Percentiles rank a stretch among this genome's conserved stretches.
These are phyloP conservation scores for Channa striata DNA, from an alignment of 2,797 vertebrate genomes.

Conservation along the genomic window DNA sequence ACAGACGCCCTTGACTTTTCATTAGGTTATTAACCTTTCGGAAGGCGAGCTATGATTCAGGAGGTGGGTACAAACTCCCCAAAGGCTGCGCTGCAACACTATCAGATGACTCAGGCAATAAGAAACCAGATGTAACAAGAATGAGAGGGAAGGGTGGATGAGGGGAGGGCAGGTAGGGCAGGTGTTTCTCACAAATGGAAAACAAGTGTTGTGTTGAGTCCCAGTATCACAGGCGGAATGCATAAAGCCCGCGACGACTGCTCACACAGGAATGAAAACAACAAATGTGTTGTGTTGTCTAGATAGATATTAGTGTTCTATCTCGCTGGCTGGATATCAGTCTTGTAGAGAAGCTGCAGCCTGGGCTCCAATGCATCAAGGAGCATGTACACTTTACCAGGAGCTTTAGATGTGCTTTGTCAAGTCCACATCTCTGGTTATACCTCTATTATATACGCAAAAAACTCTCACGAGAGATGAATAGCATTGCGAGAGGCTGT, in stretches of 20 bases:
- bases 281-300: conserved; percentile 33
- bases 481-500: neutral
- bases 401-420: conserved; percentile 12
- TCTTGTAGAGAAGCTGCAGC: conserved; percentile 20
- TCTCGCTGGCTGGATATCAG: conserved; percentile 40
- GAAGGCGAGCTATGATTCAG: conserved; percentile 75
- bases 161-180: conserved; percentile 47
- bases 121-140: conserved; percentile 28
- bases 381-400: conserved; percentile 28
- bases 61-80: conserved; percentile 57
- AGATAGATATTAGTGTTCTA: conserved; percentile 41
- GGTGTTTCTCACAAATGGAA: conserved; percentile 65
- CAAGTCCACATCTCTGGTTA: conserved; percentile 7
- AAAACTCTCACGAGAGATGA: conserved; percentile 7
- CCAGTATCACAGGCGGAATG: conserved; percentile 42
- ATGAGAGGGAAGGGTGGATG: conserved; percentile 24
- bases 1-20: conserved; percentile 82
- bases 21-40: conserved; percentile 83
- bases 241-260: conserved; percentile 32
- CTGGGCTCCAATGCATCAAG: conserved; percentile 8
- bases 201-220: conserved; percentile 61
- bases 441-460: conserved; percentile 1
- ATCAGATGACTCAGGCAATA: conserved; percentile 57
- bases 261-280: conserved; percentile 44
- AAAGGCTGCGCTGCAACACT: conserved; percentile 45